A percentile compares a stretch with the other conserved stretches of the same genome.
phyloP scores from a whole-genome alignment of 2,797 vertebrate species.

The Hirundo rustica region DNA sequence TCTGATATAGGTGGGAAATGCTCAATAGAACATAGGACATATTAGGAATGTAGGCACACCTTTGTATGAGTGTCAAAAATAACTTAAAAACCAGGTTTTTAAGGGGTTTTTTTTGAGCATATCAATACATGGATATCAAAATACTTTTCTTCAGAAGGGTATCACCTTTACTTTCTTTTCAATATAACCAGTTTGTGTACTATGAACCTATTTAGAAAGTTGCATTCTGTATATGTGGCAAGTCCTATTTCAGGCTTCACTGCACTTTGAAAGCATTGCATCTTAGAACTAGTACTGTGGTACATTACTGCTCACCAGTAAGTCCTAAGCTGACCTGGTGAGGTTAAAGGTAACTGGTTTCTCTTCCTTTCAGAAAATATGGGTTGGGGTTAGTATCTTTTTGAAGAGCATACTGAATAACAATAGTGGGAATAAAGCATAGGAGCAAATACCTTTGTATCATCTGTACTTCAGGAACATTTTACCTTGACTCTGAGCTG shows the following conservation, averaged over 20 bases:
- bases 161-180: neutral
- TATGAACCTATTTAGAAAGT: neutral
- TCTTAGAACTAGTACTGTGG: neutral
- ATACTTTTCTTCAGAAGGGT: neutral
- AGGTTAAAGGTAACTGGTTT: neutral
- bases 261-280: neutral
- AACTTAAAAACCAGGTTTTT: neutral
- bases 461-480: neutral
- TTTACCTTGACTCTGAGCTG: neutral
- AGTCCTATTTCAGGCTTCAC: neutral
- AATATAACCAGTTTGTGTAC: neutral
- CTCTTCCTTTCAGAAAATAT: neutral
- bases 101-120: rapidly evolving
- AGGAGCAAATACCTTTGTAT: neutral
- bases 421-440: neutral
- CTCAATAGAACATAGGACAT: neutral
- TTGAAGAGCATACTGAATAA: neutral
- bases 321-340: neutral
- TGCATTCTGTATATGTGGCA: neutral
- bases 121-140: neutral
- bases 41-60: neutral
- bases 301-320: neutral
- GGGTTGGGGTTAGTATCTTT: neutral
- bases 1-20: neutral
- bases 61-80: neutral